Evolutionary conservation across 2,888 invertebrate genomes (phyloP), one percentile per base, ranked within the genome.

Genomic region (Hipparchia semele): DNA sequence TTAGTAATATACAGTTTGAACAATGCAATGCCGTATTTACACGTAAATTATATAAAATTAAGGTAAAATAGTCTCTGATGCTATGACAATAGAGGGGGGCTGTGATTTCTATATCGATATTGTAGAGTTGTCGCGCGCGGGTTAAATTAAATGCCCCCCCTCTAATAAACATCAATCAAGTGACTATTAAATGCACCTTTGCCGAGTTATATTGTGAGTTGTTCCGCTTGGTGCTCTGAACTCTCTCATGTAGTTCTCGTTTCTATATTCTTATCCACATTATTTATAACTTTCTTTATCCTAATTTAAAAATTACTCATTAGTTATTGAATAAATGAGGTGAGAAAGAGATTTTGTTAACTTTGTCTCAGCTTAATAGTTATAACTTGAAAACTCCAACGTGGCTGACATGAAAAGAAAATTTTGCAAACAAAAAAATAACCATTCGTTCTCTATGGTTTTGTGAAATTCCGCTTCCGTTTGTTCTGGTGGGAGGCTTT

Each of bases 141-240:
- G 75, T 78, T 77, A 74, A 79, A 76, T 77, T 73, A 75, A 76
- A 77, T 79, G 69, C 61, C 77, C 79, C 79, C 80, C 80, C 76
- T 76, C 79, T 83, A 88, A 88, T 89, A 88, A 84, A 88, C 89
- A 90, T 90, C 87, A 90, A 90, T 90, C 89, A 90, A 83, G 78
- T 68, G 77, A 82, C 84, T 86, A 88, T 89, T 89, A 89, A 86
- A 88, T 88, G 87, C 90, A 90, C 87, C 90, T 90, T 90, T 87
- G 82, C 82, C 78, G 80, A 83, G 79, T 81, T 78, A 82, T 85
- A 84, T 83, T 81, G 75, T 79, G 79, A 23, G 80, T 13, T 77
- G 79, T 80, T 87, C 82, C 82, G 53, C 78, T 85, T 84, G 13
- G 77, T 9, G 3, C 76, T 1, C 49, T 51, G 51, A 65, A 65